Evolutionary conservation across 2,888 invertebrate species (phyloP).

Genomic region (Noctua janthina): DNA sequence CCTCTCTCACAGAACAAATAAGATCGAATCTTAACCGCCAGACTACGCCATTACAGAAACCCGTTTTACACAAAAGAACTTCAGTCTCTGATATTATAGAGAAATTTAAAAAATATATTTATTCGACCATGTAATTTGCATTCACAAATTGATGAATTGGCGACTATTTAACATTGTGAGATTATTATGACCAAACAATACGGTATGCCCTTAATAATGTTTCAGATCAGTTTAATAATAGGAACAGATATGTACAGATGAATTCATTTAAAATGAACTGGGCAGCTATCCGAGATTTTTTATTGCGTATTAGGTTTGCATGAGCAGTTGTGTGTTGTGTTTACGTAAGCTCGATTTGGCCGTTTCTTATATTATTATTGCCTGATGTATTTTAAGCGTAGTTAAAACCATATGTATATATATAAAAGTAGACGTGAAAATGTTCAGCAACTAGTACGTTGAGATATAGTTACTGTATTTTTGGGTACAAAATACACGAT

Average conservation of each 20-base stretch:
- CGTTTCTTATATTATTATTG: background rate
- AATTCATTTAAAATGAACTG: background rate
- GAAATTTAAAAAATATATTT: background rate
- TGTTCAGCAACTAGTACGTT: too few relatives aligned
- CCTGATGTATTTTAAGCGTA: background rate
- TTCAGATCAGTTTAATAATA: background rate
- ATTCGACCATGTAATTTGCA: background rate
- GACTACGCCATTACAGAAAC: background rate
- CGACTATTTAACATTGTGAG: background rate
- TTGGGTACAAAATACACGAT: too few relatives aligned
- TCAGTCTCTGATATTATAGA: background rate
- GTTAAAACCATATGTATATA: too few relatives aligned
- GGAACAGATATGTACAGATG: background rate
- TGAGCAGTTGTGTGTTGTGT: background rate
- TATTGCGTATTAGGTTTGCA: background rate
- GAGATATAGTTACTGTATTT: too few relatives aligned
- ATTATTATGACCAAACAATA: background rate
- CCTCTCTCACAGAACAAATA: background rate
- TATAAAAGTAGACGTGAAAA: too few relatives aligned
- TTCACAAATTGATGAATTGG: slow-evolving; percentile 1
- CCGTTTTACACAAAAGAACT: slow-evolving; percentile 22
- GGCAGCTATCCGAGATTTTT: background rate
- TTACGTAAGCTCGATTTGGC: background rate
- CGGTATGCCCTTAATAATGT: background rate
- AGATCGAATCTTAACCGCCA: background rate